phyloP scores from a whole-genome alignment of 2,113 vertebrate species.

The Eolophus roseicapilla region DNA sequence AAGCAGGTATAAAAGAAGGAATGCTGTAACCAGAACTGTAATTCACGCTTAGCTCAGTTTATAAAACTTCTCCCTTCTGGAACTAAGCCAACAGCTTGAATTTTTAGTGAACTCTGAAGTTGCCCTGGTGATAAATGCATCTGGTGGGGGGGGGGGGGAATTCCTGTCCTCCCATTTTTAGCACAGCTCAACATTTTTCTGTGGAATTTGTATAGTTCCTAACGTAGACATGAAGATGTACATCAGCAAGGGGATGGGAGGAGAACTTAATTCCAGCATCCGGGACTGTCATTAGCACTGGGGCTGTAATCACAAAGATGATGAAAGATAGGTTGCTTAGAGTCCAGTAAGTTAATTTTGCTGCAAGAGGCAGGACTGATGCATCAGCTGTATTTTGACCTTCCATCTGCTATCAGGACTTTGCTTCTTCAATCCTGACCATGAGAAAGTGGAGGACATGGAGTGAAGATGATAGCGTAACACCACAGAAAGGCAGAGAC shows the following conservation, averaged over 20 bases:
- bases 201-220: background rate
- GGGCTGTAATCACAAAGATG: background rate
- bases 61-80: conserved; percentile 55
- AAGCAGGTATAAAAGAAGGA: fast-evolving
- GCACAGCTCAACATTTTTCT: background rate
- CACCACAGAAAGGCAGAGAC: background rate
- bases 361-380: background rate
- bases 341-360: background rate
- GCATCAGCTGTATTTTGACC: background rate
- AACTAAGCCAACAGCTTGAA: conserved; percentile 19
- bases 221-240: background rate
- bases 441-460: background rate
- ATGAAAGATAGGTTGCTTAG: background rate
- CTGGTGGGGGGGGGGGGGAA: background rate
- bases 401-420: background rate
- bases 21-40: background rate
- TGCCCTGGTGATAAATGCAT: conserved; percentile 50
- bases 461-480: background rate
- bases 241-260: background rate
- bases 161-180: background rate
- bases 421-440: background rate
- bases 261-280: background rate
- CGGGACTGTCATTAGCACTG: background rate
- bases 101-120: conserved; percentile 38
- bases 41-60: conserved; percentile 56